Evolutionary conservation across 2,797 vertebrate genomes (phyloP), one percentile per base, ranked within the genome.

Genomic region (Fistularia commersonii): DNA sequence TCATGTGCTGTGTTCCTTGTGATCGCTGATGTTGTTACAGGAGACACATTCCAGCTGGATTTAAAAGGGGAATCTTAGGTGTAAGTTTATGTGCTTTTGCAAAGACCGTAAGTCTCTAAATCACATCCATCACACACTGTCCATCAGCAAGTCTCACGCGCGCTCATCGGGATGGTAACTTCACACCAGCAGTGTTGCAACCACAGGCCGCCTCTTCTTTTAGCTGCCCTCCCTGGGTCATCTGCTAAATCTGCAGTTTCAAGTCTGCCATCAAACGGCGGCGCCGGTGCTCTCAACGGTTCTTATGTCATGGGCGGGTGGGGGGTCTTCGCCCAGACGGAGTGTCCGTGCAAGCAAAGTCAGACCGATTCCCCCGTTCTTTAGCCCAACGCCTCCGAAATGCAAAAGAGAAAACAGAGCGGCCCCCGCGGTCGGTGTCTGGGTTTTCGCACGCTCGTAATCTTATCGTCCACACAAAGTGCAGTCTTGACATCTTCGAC

Each of bases 21-120:
- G 77, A 86, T 65, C 55, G 64, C 62, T 86, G 63, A 87, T 79
- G 77, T 77, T 79, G 78, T 87, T 87, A 82, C 33, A 76, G 67
- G 70, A 87, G 77, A 80, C 47, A 74, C 76, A 86, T 81, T 87
- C 80, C 82, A 47, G 62, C 45, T 50, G 54, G 66, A 69, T 74
- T 84, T 51, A 57, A 60, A 62, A 71, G 66, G 51, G 58, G 62
- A 54, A 64, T 72, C 66, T 66, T 66, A 70, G 69, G 73, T 84
- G 74, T 77, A 57, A 41, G 2, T 13, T 44, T 33, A 15, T 44
- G 42, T 57, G 36, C 56, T 41, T 60, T 36, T 62, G 43, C n/a
- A n/a, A n/a, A n/a, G n/a, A n/a, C n/a, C n/a, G n/a, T n/a, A n/a
- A n/a, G n/a, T 15, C 75, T 71, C 64, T 70, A 69, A 81, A 74